phyloP scores from a whole-genome alignment of 2,888 invertebrate species.

The Drosophila picticornis region DNA sequence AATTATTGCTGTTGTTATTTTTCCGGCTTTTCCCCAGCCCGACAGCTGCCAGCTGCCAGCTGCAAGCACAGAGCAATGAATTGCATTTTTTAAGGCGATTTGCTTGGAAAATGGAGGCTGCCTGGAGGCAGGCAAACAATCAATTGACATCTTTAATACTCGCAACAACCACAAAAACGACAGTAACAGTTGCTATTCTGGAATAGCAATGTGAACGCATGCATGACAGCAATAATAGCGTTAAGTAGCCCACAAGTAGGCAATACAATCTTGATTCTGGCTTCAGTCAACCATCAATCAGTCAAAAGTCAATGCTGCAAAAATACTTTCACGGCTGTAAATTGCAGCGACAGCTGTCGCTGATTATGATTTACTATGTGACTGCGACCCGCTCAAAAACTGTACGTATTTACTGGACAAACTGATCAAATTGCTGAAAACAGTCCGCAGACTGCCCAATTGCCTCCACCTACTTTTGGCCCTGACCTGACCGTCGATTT shows the following conservation, averaged over 20 bases:
- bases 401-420: conserved; percentile 63
- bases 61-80: conserved; percentile 21
- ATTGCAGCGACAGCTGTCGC: conserved; percentile 42
- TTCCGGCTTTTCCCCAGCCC: background rate
- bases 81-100: conserved; percentile 38
- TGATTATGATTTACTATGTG: conserved; percentile 52
- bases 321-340: conserved; percentile 13
- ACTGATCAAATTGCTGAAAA: conserved; percentile 31
- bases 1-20: conserved; percentile 26
- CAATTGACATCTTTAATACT: conserved; percentile 35
- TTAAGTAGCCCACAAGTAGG: conserved; percentile 26
- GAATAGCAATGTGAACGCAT: background rate
- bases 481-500: conserved; percentile 36
- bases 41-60: background rate
- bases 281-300: conserved; percentile 31
- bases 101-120: conserved; percentile 8
- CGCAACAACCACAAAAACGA: conserved; percentile 10
- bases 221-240: conserved; percentile 24
- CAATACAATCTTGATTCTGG: conserved; percentile 22
- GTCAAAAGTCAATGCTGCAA: conserved; percentile 15
- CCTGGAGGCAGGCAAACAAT: conserved; percentile 23
- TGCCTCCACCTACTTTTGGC: conserved; percentile 1
- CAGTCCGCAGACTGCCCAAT: background rate
- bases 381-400: conserved; percentile 26
- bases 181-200: no score